These are phyloP conservation scores for Falco punctatus DNA, from an alignment of 2,113 vertebrate species.

Conservation along the genomic window DNA sequence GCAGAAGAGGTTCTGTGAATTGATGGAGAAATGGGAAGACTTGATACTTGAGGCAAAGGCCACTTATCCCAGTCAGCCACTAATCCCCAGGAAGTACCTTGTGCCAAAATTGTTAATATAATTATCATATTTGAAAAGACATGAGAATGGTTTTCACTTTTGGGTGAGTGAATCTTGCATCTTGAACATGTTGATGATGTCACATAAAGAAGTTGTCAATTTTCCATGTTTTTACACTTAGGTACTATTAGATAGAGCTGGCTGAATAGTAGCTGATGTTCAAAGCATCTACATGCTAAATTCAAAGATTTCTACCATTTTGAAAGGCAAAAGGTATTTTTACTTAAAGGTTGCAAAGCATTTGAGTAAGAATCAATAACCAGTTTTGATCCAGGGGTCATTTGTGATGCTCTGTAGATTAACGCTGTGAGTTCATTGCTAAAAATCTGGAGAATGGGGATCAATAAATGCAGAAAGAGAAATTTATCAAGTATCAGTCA, in stretches of 20 bases:
- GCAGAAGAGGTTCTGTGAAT: background rate
- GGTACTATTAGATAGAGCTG: background rate
- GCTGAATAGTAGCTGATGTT: background rate
- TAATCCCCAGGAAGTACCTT: background rate
- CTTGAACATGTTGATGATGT: background rate
- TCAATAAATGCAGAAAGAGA: background rate
- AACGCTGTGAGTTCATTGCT: background rate
- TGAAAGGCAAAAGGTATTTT: background rate
- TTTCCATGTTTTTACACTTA: background rate
- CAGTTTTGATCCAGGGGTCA: background rate
- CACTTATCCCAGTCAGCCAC: background rate
- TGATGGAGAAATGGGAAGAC: background rate
- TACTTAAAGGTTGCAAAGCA: background rate
- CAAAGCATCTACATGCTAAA: background rate
- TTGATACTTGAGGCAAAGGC: background rate
- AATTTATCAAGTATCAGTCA: background rate
- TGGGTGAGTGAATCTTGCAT: background rate
- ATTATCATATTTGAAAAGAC: background rate
- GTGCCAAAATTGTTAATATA: background rate
- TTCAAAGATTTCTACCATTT: background rate
- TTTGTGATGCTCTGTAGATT: background rate
- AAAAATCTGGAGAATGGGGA: background rate
- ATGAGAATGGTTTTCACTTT: background rate
- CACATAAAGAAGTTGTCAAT: background rate
- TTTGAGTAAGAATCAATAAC: background rate